Percentiles rank a stretch among this genome's conserved stretches.
Conservation (phyloP, 2,113 vertebrate species). For the Euleptes europaea region DNA sequence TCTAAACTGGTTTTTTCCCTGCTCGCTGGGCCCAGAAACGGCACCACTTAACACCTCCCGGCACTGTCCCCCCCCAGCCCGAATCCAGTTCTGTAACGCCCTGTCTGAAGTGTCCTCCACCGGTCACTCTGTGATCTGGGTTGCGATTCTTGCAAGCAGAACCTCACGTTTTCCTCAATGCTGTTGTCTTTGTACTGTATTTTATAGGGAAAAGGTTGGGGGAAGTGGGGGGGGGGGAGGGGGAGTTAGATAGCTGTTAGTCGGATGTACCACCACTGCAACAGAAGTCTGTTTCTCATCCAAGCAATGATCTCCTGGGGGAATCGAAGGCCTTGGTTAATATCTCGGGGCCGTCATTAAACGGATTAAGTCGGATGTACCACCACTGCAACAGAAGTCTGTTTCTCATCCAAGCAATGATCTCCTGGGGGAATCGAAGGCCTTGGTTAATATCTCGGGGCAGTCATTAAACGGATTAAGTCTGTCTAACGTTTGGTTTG, state of each 20-base stretch:
- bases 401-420: rapidly evolving
- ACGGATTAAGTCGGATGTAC: neutral
- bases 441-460: neutral
- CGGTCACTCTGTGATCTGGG: neutral
- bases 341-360: neutral
- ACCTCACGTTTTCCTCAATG: too few species aligned
- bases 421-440: neutral
- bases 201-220: neutral
- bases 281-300: too few species aligned
- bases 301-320: rapidly evolving
- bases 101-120: neutral
- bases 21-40: neutral
- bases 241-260: neutral
- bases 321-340: neutral
- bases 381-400: neutral
- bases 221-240: too few species aligned
- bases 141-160: neutral
- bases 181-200: neutral
- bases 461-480: neutral
- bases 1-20: neutral
- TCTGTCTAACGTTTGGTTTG: rapidly evolving
- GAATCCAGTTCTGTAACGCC: neutral
- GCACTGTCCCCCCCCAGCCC: too few species aligned
- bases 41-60: neutral
- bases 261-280: neutral